Conservation (phyloP, 1,140 invertebrate species). For the Cherax destructor region DNA sequence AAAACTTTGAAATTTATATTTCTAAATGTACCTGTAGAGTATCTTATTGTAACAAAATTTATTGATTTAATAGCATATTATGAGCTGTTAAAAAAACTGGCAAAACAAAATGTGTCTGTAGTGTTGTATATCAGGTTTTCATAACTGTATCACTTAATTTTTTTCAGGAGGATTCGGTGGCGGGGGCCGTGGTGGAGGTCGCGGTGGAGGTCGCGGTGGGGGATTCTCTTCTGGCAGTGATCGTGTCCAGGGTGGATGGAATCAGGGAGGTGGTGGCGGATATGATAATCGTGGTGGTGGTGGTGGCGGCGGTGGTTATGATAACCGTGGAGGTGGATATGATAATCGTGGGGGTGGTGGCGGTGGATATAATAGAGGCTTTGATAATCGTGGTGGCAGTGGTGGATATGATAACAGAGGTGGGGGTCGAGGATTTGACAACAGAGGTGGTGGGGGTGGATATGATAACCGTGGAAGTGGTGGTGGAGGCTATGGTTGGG, state of each 20-base stretch:
- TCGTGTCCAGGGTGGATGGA: conserved; percentile 53
- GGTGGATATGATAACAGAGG: background rate
- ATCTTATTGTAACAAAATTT: too few species aligned
- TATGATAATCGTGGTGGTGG: background rate
- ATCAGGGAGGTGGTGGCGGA: conserved; percentile 43
- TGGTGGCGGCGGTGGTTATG: background rate
- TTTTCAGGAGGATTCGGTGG: conserved; percentile 38
- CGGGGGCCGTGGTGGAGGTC: conserved; percentile 21
- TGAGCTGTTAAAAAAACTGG: too few species aligned
- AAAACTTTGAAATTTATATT: too few species aligned
- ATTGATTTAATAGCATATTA: too few species aligned
- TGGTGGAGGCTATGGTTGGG: background rate
- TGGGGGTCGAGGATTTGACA: conserved; percentile 13
- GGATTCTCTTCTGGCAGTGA: conserved; percentile 37
- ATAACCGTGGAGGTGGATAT: conserved; percentile 18
- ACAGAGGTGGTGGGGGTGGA: conserved; percentile 23
- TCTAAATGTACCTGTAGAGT: too few species aligned
- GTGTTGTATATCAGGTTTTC: too few species aligned
- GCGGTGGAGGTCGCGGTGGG: conserved; percentile 38
- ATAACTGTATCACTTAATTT: background rate
- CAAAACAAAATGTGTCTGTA: too few species aligned
- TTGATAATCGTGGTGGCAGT: conserved; percentile 29
- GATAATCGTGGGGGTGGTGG: conserved; percentile 30
- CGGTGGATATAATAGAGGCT: conserved; percentile 11
- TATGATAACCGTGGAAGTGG: background rate